Evolutionary conservation across 2,797 vertebrate species (phyloP).

Genomic region (Lepilemur ruficaudatus): DNA sequence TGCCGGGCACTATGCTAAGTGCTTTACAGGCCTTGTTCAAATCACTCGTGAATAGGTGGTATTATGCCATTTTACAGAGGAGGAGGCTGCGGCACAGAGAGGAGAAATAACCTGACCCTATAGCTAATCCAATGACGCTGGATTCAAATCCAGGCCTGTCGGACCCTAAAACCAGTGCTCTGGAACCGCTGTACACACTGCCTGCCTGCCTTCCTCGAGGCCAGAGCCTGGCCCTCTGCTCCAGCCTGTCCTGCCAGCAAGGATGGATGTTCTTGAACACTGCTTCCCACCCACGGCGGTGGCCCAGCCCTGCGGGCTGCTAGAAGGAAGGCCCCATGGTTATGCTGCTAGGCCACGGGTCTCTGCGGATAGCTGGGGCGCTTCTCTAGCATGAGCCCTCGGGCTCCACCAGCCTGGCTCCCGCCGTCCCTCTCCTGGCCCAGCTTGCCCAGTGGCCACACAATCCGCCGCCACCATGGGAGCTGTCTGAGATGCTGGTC

Average conservation of each 20-base stretch:
- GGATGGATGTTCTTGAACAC: background rate
- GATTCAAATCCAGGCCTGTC: background rate
- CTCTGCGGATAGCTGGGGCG: background rate
- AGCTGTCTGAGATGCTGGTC: background rate
- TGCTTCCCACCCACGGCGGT: background rate
- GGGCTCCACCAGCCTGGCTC: background rate
- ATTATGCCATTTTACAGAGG: background rate
- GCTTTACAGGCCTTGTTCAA: background rate
- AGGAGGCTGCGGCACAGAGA: background rate
- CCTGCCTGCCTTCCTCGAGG: background rate
- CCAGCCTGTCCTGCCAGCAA: background rate
- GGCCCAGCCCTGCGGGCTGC: too few species aligned
- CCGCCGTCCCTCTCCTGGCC: background rate
- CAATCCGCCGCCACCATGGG: background rate
- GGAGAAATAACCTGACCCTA: background rate
- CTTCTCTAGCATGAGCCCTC: background rate
- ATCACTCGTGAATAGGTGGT: background rate
- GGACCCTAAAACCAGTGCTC: background rate
- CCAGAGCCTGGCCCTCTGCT: background rate
- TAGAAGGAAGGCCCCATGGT: background rate
- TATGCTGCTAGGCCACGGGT: background rate
- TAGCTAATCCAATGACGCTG: background rate
- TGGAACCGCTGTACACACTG: background rate
- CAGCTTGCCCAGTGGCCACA: background rate
- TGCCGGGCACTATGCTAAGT: background rate